phyloP scores from a whole-genome alignment of 2,888 invertebrate species.

The Frankliniella fusca region DNA sequence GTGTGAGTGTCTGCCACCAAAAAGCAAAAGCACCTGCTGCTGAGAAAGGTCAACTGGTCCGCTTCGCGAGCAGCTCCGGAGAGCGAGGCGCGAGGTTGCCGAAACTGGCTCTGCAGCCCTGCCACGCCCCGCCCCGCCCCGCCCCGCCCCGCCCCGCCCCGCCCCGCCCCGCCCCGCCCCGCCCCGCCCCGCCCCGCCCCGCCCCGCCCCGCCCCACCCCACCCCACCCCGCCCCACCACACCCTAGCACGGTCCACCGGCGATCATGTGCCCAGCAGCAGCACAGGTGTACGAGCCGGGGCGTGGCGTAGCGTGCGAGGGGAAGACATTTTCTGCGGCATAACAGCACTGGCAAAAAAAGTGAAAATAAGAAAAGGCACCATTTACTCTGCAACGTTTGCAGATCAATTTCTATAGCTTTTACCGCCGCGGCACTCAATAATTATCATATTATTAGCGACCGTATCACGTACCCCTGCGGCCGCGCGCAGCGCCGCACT shows the following conservation, averaged over 20 bases:
- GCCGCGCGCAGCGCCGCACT: no score
- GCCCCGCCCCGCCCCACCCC: no score
- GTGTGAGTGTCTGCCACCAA: background rate
- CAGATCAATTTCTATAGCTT: background rate
- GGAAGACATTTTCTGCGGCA: background rate
- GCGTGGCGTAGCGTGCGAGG: no score
- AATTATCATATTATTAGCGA: no score
- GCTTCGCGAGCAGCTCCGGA: background rate
- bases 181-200: no score
- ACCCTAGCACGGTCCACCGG: no score
- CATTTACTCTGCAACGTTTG: background rate
- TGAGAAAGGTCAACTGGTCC: conserved; percentile 10
- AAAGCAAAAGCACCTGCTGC: background rate
- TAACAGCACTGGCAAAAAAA: background rate
- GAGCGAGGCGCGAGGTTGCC: background rate
- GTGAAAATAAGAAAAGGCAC: background rate
- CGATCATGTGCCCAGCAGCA: no score
- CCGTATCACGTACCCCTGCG: no score
- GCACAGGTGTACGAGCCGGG: no score
- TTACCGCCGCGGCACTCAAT: no score
- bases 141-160: background rate
- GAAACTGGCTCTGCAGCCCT: background rate
- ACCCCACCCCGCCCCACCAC: no score
- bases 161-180: no score
- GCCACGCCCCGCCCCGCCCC: background rate